Evolutionary conservation across 2,113 vertebrate species (phyloP).

Genomic region (Ptyas mucosa): DNA sequence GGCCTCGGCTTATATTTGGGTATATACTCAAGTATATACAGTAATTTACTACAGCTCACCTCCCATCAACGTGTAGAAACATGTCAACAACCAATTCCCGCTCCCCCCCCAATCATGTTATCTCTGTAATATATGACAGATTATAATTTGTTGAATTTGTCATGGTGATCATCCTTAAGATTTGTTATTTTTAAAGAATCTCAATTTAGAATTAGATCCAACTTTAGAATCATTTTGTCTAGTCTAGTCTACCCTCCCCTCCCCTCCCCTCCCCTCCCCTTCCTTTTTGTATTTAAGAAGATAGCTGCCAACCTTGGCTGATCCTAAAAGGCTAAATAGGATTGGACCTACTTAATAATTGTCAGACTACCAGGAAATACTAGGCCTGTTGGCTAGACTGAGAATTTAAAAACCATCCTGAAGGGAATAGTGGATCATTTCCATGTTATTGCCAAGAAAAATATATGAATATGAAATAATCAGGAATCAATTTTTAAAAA

Average conservation of each 20-base stretch:
- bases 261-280: too few species aligned
- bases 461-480: not conserved
- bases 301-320: not conserved
- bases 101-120: too few species aligned
- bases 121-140: not conserved
- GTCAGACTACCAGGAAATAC: not conserved
- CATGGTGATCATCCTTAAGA: constrained; percentile 20
- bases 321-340: not conserved
- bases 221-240: not conserved
- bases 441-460: not conserved
- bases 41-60: too few species aligned
- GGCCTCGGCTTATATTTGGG: too few species aligned
- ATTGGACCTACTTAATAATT: not conserved
- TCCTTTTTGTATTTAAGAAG: not conserved
- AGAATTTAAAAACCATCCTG: not conserved
- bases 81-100: not conserved
- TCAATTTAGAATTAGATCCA: constrained; percentile 2
- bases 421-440: not conserved
- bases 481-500: not conserved
- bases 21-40: too few species aligned
- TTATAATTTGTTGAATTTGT: constrained; percentile 24
- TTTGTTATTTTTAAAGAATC: constrained; percentile 6
- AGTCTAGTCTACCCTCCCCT: too few species aligned
- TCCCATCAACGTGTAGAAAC: too few species aligned
- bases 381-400: not conserved